Percentiles rank a stretch among this genome's conserved stretches.
Evolutionary conservation across 2,113 vertebrate species (phyloP).

Genomic region (Manacus vitellinus): DNA sequence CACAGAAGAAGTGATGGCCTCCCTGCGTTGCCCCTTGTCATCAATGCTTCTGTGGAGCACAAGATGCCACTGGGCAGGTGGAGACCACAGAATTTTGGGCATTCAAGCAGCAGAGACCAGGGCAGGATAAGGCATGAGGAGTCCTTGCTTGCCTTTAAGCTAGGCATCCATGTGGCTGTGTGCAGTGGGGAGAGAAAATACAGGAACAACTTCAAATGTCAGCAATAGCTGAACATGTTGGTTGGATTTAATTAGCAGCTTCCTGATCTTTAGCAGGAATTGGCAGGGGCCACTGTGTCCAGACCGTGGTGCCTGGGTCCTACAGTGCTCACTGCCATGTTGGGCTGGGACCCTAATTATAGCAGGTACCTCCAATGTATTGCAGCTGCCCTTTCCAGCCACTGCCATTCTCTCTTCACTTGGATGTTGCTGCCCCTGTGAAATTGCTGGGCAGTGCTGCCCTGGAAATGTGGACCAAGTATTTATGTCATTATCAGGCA

Average conservation of each 20-base stretch:
- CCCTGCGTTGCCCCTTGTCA: neutral
- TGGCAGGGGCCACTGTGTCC: neutral
- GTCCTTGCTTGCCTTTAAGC: neutral
- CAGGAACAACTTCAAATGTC: neutral
- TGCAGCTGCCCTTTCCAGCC: neutral
- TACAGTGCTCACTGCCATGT: neutral
- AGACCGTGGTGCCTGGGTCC: neutral
- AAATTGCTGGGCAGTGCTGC: neutral
- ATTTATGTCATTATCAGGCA: neutral
- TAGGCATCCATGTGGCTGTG: neutral
- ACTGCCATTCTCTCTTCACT: neutral
- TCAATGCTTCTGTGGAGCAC: neutral
- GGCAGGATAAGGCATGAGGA: neutral
- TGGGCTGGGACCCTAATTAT: neutral
- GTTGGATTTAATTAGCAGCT: neutral
- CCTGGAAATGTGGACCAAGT: rapidly evolving
- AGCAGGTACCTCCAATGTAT: rapidly evolving
- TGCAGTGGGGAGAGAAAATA: neutral
- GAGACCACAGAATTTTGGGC: neutral
- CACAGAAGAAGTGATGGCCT: neutral
- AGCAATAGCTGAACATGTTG: rapidly evolving
- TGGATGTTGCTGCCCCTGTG: neutral
- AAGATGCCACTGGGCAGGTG: neutral
- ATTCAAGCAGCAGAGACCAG: neutral
- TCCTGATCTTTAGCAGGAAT: neutral